These are phyloP conservation scores for Cassiopea andromeda DNA, from an alignment of 30 jellyfish, hydroid and myxozoan genomes.

Conservation along the genomic window DNA sequence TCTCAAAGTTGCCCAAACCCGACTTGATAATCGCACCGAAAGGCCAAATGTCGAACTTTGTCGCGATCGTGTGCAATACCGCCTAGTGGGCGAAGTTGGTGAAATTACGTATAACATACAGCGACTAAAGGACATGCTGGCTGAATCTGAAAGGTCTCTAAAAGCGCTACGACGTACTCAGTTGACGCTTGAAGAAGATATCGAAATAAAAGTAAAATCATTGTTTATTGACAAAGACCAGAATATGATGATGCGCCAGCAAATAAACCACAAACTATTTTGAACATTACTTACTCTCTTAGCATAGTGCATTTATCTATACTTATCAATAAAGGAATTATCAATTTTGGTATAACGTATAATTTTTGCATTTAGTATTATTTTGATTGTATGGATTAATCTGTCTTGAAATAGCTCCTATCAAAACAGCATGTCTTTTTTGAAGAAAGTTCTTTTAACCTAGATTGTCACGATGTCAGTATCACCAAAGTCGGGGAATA, in stretches of 20 bases:
- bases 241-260: conserved; percentile 80
- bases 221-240: conserved; percentile 89
- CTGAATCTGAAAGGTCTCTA: conserved; percentile 73
- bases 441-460: no score
- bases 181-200: conserved; percentile 83
- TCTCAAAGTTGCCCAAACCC: conserved; percentile 88
- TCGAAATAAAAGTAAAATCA: conserved; percentile 81
- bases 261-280: conserved; percentile 62
- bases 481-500: no score
- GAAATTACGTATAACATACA: conserved; percentile 78
- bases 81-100: conserved; percentile 87
- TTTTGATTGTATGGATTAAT: no score
- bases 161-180: conserved; percentile 83
- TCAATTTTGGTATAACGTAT: no score
- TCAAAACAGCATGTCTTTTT: no score
- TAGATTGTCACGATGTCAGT: no score
- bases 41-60: conserved; percentile 95
- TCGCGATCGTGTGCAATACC: conserved; percentile 91
- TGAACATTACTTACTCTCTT: neutral
- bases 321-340: no score
- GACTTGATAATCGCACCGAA: conserved; percentile 86
- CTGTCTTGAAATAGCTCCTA: no score
- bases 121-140: conserved; percentile 73
- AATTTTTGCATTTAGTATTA: no score
- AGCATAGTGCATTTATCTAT: no score